phyloP scores from a whole-genome alignment of 2,113 vertebrate species.

The Phyllostomus hastatus region DNA sequence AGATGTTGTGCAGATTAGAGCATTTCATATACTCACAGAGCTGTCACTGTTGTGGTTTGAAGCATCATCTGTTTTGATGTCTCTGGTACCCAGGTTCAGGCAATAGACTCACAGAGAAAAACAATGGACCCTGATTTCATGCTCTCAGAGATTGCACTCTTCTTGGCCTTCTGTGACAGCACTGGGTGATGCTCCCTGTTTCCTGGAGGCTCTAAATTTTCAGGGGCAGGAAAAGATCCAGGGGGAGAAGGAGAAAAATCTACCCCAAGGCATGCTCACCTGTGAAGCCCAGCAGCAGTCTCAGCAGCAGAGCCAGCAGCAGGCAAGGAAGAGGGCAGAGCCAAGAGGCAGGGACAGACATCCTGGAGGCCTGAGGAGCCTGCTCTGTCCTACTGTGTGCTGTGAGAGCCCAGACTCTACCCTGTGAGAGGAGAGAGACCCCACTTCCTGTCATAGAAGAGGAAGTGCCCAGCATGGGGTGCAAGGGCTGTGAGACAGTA shows the following conservation, averaged over 20 bases:
- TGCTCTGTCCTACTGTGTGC: too few species aligned
- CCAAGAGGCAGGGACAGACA: too few species aligned
- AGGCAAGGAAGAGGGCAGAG: neutral
- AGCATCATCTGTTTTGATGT: neutral
- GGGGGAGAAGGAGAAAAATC: accelerated
- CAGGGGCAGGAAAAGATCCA: neutral
- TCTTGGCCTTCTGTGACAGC: neutral
- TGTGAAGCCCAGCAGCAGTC: neutral
- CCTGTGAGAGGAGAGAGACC: too few species aligned
- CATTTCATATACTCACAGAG: neutral
- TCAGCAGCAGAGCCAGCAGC: neutral
- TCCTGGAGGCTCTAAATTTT: neutral
- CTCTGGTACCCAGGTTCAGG: neutral
- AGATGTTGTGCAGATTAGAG: neutral
- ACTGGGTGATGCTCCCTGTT: neutral
- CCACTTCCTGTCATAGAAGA: too few species aligned
- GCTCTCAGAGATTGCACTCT: neutral
- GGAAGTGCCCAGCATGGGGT: too few species aligned
- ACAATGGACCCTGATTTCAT: neutral
- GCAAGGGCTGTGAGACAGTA: too few species aligned
- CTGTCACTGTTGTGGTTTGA: neutral
- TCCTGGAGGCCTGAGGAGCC: too few species aligned
- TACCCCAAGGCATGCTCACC: neutral
- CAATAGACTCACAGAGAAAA: neutral
- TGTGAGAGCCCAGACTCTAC: too few species aligned